Evolutionary conservation across 1,140 invertebrate genomes (phyloP).

Genomic region (Condylostylus longicornis): DNA sequence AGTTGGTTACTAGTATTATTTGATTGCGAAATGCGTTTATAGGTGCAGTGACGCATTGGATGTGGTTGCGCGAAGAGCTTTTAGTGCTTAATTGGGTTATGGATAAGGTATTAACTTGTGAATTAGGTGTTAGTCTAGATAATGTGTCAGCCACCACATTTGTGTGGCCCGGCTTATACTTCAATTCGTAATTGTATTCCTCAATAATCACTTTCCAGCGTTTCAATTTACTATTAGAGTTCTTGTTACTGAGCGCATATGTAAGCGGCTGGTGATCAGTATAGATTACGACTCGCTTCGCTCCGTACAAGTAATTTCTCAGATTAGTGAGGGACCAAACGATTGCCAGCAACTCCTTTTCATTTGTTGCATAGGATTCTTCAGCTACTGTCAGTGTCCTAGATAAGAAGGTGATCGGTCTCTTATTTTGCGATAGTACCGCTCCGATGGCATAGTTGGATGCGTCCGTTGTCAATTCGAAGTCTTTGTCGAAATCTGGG

Average conservation of each 20-base stretch:
- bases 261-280: conserved; percentile 28
- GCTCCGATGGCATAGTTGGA: conserved; percentile 19
- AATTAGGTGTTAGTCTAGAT: background rate
- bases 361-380: conserved; percentile 18
- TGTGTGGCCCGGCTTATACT: no score
- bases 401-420: conserved; percentile 17
- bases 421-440: conserved; percentile 20
- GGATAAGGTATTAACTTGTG: no score
- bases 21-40: no score
- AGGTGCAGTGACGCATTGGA: no score
- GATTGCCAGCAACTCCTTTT: conserved; percentile 28
- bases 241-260: conserved; percentile 30
- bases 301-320: conserved; percentile 18
- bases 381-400: conserved; percentile 17
- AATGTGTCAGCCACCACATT: no score
- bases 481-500: conserved; percentile 22
- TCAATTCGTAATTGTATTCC: conserved; percentile 30
- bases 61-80: no score
- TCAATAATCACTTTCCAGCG: conserved; percentile 22
- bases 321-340: conserved; percentile 31
- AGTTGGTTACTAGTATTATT: no score
- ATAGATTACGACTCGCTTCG: conserved; percentile 14
- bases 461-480: conserved; percentile 24
- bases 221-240: conserved; percentile 22
- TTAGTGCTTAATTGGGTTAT: no score